phyloP scores from a whole-genome alignment of 2,797 vertebrate genomes.

The Mormyrops attenuatus region DNA sequence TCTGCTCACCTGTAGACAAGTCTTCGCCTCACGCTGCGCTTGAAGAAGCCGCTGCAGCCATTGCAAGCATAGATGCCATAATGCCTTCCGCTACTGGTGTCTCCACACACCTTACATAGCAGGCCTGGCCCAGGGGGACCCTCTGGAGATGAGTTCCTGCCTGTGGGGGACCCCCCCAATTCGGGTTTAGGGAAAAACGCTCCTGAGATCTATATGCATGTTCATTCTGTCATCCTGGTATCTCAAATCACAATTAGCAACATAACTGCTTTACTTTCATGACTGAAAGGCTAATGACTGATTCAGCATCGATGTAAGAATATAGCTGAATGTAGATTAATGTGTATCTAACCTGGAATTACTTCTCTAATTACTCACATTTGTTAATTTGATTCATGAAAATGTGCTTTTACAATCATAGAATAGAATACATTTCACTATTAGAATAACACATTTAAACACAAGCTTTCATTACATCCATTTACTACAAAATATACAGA shows the following conservation, averaged over 20 bases:
- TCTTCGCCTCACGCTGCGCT: slow-evolving; percentile 87
- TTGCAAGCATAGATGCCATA: slow-evolving; percentile 97
- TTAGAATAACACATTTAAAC: neutral
- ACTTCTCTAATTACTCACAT: neutral
- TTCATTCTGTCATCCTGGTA: neutral
- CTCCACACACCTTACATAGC: slow-evolving; percentile 88
- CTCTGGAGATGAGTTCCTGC: slow-evolving; percentile 62
- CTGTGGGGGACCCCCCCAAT: slow-evolving; percentile 44
- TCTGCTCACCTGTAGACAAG: slow-evolving; percentile 84
- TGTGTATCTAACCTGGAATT: neutral
- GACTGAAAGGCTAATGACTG: neutral
- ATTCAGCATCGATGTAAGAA: neutral
- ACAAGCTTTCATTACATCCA: neutral
- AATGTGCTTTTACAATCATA: neutral
- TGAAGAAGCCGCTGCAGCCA: slow-evolving; percentile 98
- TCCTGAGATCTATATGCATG: neutral
- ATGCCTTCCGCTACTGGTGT: slow-evolving; percentile 96
- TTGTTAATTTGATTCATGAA: neutral
- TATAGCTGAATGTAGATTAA: neutral
- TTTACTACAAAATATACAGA: neutral
- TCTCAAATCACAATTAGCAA: neutral
- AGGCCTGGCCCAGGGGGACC: slow-evolving; percentile 70
- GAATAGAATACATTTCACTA: neutral
- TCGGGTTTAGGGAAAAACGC: neutral
- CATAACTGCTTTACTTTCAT: neutral